Evolutionary conservation across 2,888 invertebrate genomes (phyloP), one percentile per base, ranked within the genome.

Genomic region (Amphimallon solstitiale): DNA sequence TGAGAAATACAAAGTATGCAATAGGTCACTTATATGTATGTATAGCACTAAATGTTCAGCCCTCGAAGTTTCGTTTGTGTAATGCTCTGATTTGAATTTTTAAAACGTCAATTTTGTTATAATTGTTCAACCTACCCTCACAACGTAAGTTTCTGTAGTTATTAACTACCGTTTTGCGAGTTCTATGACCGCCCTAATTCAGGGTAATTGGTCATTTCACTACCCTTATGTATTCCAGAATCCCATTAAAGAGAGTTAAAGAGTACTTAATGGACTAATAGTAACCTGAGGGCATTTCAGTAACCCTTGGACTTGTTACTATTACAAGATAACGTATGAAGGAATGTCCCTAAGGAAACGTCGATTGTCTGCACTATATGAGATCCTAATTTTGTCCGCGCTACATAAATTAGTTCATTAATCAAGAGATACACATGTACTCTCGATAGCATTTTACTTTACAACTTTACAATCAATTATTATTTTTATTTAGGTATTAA

Each of bases 241-340:
- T 56, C 68, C 71, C 69, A 71, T 71, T 70, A 71, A 66, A 68
- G 64, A 68, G 67, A 68, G 68, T 67, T 71, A 72, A 72, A 70
- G 72, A 72, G 72, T 70, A 72, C 72, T 72, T 72, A 69, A 68
- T 71, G 66, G 69, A 68, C 70, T 73, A 73, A 73, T 72, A 72
- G 73, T 72, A 71, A 72, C 73, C 73, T 73, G 66, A 71, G 73
- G 73, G 70, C 65, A 71, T 71, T 69, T 56, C 68, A 60, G 61
- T 69, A 67, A 67, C 71, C 71, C 63, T 63, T 54, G 63, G 45
- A 63, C 63, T 52, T 54, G 56, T 56, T 49, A 63, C 63, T 54
- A 21, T 45, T 63, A 29, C 43, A 56, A 35, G 40, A 38, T 21
- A 40, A 23, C 40, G 56, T 40, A 56, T 56, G 21, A 21, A 14